Percentiles rank a stretch among this genome's conserved stretches.
These are phyloP conservation scores for Cetonia aurata DNA, from an alignment of 2,888 invertebrate genomes.

Conservation along the genomic window DNA sequence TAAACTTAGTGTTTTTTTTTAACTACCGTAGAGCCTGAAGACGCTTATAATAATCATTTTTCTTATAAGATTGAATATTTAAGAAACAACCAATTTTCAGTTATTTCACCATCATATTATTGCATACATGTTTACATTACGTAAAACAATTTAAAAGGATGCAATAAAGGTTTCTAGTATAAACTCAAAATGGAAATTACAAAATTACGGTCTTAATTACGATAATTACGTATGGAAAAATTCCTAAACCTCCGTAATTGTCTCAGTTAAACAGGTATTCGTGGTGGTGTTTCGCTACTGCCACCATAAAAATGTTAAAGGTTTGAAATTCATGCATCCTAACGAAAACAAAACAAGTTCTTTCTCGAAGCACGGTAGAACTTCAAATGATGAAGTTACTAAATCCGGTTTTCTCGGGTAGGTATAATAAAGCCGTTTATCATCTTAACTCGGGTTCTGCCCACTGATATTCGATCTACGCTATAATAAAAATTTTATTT, in stretches of 20 bases:
- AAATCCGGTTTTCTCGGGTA: constrained; percentile 65
- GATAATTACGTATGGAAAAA: constrained; percentile 17
- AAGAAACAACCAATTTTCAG: too few species aligned
- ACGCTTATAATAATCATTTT: too few species aligned
- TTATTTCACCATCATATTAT: too few species aligned
- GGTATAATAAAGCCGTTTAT: constrained; percentile 68
- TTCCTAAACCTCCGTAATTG: constrained; percentile 6
- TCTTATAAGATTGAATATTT: too few species aligned
- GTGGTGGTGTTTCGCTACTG: constrained; percentile 6
- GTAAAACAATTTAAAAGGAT: too few species aligned
- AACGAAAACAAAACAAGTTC: constrained; percentile 39
- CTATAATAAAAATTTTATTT: constrained; percentile 61
- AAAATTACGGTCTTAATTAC: constrained; percentile 2
- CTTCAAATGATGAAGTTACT: constrained; percentile 65
- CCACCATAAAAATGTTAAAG: constrained; percentile 30
- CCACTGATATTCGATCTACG: constrained; percentile 64
- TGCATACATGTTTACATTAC: too few species aligned
- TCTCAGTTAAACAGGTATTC: constrained; percentile 1
- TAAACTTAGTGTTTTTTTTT: too few species aligned
- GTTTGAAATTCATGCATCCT: constrained; percentile 28
- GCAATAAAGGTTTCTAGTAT: too few species aligned
- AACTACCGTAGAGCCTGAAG: too few species aligned
- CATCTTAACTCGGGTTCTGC: constrained; percentile 64
- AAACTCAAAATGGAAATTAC: background rate
- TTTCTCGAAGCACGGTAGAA: constrained; percentile 38